phyloP scores from a whole-genome alignment of 92 coral and sea anemone genomes.

The Desmophyllum pertusum region DNA sequence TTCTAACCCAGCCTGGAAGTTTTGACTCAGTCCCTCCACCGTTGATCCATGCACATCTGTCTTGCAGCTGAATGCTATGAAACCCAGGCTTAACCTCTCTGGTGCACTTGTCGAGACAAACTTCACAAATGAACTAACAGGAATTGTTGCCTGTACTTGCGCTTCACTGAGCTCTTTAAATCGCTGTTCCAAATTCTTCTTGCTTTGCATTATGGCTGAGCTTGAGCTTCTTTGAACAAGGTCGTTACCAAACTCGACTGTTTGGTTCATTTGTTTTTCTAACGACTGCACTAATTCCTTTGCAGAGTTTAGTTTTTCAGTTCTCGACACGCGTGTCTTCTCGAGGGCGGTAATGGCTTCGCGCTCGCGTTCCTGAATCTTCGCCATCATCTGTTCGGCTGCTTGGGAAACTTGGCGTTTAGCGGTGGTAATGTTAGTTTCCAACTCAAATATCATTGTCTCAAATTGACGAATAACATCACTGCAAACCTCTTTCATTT shows the following conservation, averaged over 20 bases:
- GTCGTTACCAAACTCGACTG: constrained; percentile 5
- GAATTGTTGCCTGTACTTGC: neutral
- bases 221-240: neutral
- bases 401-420: constrained; percentile 6
- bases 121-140: neutral
- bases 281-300: neutral
- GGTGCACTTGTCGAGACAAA: neutral
- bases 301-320: neutral
- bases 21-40: neutral
- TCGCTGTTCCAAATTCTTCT: neutral
- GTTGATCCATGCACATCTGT: neutral
- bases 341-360: constrained; percentile 8
- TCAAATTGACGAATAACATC: constrained; percentile 1
- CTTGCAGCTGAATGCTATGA: neutral
- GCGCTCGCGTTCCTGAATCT: neutral
- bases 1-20: neutral
- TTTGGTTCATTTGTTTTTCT: neutral
- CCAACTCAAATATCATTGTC: neutral
- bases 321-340: neutral
- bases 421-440: neutral
- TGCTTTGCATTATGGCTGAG: neutral
- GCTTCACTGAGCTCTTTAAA: neutral
- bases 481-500: neutral
- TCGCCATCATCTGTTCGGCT: constrained; percentile 5
- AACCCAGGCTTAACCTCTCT: neutral